phyloP scores from a whole-genome alignment of 2,888 invertebrate genomes.

The Drosophila neonasuta region DNA sequence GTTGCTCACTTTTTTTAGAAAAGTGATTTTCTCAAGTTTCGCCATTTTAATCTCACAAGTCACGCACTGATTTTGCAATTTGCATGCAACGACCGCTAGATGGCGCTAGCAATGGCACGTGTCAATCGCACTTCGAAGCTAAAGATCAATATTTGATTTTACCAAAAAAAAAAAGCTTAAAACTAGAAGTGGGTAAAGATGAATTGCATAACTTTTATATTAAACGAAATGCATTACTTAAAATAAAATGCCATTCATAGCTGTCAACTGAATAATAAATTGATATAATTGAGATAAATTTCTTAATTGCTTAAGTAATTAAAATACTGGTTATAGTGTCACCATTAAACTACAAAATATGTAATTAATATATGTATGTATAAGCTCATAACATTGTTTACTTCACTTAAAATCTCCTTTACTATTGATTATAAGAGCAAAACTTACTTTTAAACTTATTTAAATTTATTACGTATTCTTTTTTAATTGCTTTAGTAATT shows the following conservation, averaged over 20 bases:
- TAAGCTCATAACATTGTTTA: neutral
- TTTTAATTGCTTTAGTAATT: neutral
- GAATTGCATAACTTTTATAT: neutral
- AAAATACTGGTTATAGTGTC: neutral
- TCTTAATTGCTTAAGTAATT: neutral
- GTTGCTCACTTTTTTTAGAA: conserved; percentile 26
- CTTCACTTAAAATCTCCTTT: neutral
- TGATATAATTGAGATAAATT: conserved; percentile 1
- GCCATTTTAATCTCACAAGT: conserved; percentile 57
- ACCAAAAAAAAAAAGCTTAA: neutral
- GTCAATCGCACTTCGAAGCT: conserved; percentile 19
- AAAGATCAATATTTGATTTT: conserved; percentile 52
- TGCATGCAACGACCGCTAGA: conserved; percentile 65
- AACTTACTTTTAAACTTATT: too few species aligned
- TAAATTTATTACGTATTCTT: too few species aligned
- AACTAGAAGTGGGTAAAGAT: too few species aligned
- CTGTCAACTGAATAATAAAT: neutral
- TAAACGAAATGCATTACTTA: neutral
- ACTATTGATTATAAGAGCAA: too few species aligned
- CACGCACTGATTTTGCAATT: conserved; percentile 74
- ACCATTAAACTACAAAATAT: neutral
- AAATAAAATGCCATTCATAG: neutral
- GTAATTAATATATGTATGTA: neutral
- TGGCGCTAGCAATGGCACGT: conserved; percentile 53
- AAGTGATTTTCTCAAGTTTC: conserved; percentile 16